These are phyloP conservation scores for Drosophila fulvimacula DNA, from an alignment of 2,888 invertebrate genomes.

Conservation along the genomic window DNA sequence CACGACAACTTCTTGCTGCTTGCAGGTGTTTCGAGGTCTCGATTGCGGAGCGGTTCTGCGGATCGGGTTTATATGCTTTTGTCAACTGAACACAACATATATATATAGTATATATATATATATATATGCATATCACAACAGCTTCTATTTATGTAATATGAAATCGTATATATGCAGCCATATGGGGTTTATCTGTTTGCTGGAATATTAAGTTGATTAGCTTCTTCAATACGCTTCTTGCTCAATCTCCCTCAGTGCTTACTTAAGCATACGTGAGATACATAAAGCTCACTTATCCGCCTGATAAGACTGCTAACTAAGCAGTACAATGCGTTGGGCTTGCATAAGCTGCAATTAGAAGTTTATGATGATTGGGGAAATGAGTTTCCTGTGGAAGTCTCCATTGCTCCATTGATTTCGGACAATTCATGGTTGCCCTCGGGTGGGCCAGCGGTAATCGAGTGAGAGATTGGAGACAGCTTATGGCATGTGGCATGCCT, in stretches of 20 bases:
- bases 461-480: constrained; percentile 10
- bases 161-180: neutral
- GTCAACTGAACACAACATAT: neutral
- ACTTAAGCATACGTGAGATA: constrained; percentile 42
- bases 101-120: neutral
- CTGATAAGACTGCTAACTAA: constrained; percentile 13
- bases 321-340: constrained; percentile 16
- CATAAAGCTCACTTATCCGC: constrained; percentile 23
- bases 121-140: neutral
- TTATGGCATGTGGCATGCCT: constrained; percentile 36
- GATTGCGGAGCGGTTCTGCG: constrained; percentile 41
- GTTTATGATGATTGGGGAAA: neutral
- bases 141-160: constrained; percentile 6
- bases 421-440: neutral
- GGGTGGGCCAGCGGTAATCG: constrained; percentile 11
- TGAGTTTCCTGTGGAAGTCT: neutral
- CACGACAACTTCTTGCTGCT: constrained; percentile 21
- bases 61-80: constrained; percentile 32
- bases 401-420: neutral
- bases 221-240: neutral
- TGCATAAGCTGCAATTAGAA: constrained; percentile 4
- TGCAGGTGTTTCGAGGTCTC: constrained; percentile 62
- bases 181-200: neutral
- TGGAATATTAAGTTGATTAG: neutral
- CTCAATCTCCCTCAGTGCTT: neutral